phyloP scores from a whole-genome alignment of 2,797 vertebrate species.

The Clarias laeviceps region DNA sequence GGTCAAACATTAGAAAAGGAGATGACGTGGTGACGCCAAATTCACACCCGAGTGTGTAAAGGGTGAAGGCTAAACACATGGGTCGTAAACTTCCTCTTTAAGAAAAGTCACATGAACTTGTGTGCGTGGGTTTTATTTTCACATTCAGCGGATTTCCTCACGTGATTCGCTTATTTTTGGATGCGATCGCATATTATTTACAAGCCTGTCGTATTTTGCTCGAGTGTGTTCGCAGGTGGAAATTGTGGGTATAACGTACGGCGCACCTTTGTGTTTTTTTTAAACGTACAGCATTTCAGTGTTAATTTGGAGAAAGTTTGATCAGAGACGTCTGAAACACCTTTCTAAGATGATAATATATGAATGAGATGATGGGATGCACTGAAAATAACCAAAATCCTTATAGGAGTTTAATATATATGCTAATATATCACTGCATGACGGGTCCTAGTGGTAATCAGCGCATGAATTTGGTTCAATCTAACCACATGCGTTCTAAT shows the following conservation, averaged over 20 bases:
- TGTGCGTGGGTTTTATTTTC: background rate
- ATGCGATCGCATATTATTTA: background rate
- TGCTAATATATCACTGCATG: too few relatives aligned
- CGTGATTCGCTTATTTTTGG: background rate
- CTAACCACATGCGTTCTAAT: too few relatives aligned
- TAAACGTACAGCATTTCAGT: background rate
- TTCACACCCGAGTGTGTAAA: conserved; percentile 5
- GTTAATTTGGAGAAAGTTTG: background rate
- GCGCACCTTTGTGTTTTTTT: background rate
- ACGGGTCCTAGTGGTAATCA: too few relatives aligned
- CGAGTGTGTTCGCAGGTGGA: background rate
- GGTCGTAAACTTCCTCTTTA: background rate
- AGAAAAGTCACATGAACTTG: background rate
- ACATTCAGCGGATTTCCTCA: too few relatives aligned
- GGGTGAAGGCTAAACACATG: background rate
- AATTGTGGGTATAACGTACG: background rate
- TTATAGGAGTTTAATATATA: too few relatives aligned
- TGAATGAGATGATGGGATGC: too few relatives aligned
- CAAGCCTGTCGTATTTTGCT: background rate
- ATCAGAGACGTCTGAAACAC: background rate
- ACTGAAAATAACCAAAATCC: too few relatives aligned
- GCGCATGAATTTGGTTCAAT: too few relatives aligned
- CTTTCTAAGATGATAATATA: background rate
- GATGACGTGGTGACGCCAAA: background rate
- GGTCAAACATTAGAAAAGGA: conserved; percentile 14